Evolutionary conservation across 2,888 invertebrate species (phyloP), one percentile per base, ranked within the genome.

Genomic region (Acanthacorydalis orientalis): DNA sequence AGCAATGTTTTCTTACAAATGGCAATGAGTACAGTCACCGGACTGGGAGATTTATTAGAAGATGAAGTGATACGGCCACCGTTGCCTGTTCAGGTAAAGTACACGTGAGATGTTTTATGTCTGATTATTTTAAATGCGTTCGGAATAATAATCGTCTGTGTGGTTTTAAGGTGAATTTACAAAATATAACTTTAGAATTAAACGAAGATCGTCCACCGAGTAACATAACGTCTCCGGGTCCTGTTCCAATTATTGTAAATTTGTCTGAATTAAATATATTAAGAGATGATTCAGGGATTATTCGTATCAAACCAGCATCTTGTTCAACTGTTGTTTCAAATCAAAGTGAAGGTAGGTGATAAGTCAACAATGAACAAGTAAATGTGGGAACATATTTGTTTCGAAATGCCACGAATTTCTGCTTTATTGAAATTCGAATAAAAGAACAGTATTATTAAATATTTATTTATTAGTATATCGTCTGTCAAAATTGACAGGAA

Each of bases 161-260:
- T 49, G 43, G 43, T 56, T 57, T 66, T 9, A 64, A 87, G 86
- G 71, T 86, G 10, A 65, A 74, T 51, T 64, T 89, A 60, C 81
- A 85, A 60, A 83, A 85, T 61, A 74, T 88, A 43, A 77, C 77
- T 48, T 64, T 89, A 9, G 80, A 80, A 58, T 66, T 90, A 53
- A 76, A 81, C 58, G 91, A 91, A 67, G 91, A 92, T 68, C 76
- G 88, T 45, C 85, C 83, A 1, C 80, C 83, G 1, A 79, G 79
- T 46, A 80, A 80, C 58, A 81, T 86, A 52, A 84, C 86, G 6
- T 84, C 87, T 1, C 87, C 88, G 1, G 85, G 84, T 0, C 81
- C 87, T 1, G 74, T 84, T 52, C 90, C 90, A 0, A 69, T 89
- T 15, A 80, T 86, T 65, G 59, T 90, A 46, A 75, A 74, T 54